Evolutionary conservation across 2,797 vertebrate genomes (phyloP), one percentile per base, ranked within the genome.

Genomic region (Helarctos malayanus): DNA sequence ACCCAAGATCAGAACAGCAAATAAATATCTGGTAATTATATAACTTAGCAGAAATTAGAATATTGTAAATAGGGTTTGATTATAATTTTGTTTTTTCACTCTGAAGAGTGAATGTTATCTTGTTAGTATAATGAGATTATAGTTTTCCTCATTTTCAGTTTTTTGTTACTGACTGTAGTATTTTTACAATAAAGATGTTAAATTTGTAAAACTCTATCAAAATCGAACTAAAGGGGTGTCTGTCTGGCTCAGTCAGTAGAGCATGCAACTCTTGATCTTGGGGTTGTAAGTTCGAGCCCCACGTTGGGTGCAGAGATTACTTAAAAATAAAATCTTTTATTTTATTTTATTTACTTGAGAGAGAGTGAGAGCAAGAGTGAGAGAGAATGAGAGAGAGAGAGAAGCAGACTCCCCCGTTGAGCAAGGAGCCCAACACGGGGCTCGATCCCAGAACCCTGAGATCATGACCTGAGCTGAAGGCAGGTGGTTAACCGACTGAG

Each of bases 171-270:
- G 12, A 84, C 41, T 63, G 2, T 80, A 79, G 56, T 89, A 81
- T 82, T 93, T 97, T 95, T 94, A 84, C 8, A 86, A 79, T 76
- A 52, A 88, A 87, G 91, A 75, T 38, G 21, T 35, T 95, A 88
- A 81, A 92, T 63, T 56, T 94, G 2, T 88, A 82, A 93, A 92
- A 86, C n/a, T 38, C 41, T 79, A 57, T 68, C 73, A 94, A 96
- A 87, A 78, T 38, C 79, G 32, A n/a, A 80, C 15, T 57, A 47
- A 19, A 19, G 45, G 8, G 16, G 73, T 49, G 7, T 8, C 45
- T 75, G 8, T 8, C 73, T 29, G 45, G 27, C 45, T 47, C 41
- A 75, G 27, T 29, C 27, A 4, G 15, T 75, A 47, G 15, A 32
- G 29, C 73, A 32, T 32, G 45, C 9, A 27, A 49, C 27, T 11